Base-by-base conservation (phyloP, 2,113 vertebrate genomes). In the Alouatta palliata region DNA sequence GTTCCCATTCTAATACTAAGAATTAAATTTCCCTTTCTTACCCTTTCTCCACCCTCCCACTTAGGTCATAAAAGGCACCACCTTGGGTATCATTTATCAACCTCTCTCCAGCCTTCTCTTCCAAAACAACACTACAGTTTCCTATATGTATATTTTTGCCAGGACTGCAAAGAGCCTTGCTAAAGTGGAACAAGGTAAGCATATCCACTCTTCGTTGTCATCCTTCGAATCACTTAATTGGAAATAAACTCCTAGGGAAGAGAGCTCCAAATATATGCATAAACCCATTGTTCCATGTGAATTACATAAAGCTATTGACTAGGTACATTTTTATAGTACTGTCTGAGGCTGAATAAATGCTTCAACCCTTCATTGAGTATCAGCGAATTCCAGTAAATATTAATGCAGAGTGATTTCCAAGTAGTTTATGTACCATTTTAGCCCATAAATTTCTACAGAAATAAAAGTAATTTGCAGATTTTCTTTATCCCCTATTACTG, bases 391-490 rank as follows among this genome's bases (percentile, higher is more conserved):
- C 90, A 68, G 90, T 58, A 25, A 94, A 64, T 71, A 94, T 88
- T 37, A 73, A 91, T 21, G 81, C 37, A 92, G 90, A 96, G 94
- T 88, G 13, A 96, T 97, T 98, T 96, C 64, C 61, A 97, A 95
- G 23, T 87, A 88, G 68, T 97, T 90, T 87, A 82, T 87, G 68
- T 43, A 66, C 88, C 25, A 77, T 58, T 70, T 45, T 96, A 96
- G 79, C 61, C 70, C 87, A 95, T 96, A 95, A 94, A 96, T 97
- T 97, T 90, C 54, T 96, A 76, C 5, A 64, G 10, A 97, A 96
- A 95, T 96, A 86, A 96, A 97, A 98, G 89, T 81, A 94, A 93
- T 20, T 54, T n/a, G 8, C 90, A 85, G 71, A 47, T 83, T 97
- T 97, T 92, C 83, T 93, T 89, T 54, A 35, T 40, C 70, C 79